A percentile compares a stretch with the other conserved stretches of the same genome.
Evolutionary conservation across 2,888 invertebrate genomes (phyloP).

Genomic region (Drosophila atroscutellata): DNA sequence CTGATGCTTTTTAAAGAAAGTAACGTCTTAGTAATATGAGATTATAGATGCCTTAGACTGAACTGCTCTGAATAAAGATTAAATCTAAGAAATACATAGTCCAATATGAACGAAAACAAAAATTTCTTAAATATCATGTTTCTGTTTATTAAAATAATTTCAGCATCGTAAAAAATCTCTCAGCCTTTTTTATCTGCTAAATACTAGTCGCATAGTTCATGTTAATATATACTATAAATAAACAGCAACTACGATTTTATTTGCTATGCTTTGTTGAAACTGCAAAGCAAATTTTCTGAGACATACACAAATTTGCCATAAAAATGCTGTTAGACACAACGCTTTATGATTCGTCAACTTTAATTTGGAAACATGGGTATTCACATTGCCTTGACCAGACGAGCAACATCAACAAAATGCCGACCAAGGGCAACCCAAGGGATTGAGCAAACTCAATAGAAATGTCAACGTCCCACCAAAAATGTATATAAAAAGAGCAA

Average conservation of each 20-base stretch:
- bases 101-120: no score
- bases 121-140: no score
- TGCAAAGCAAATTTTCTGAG: background rate
- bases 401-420: slow-evolving; percentile 38
- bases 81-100: no score
- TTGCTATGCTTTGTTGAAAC: no score
- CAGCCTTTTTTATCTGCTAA: background rate
- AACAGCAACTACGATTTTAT: background rate
- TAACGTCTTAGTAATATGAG: background rate
- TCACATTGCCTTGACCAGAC: slow-evolving; percentile 28
- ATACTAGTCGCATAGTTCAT: background rate
- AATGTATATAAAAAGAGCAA: slow-evolving; percentile 7
- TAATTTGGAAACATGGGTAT: slow-evolving; percentile 30
- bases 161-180: background rate
- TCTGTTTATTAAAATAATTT: no score
- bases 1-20: background rate
- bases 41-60: background rate
- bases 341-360: slow-evolving; percentile 19
- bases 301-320: slow-evolving; percentile 32
- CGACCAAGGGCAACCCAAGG: slow-evolving; percentile 26
- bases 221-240: background rate
- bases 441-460: slow-evolving; percentile 26
- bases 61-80: no score
- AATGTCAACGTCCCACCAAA: slow-evolving; percentile 10
- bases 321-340: background rate